Base-by-base conservation (phyloP, 2,797 vertebrate species). In the Lophotriccus pileatus region DNA sequence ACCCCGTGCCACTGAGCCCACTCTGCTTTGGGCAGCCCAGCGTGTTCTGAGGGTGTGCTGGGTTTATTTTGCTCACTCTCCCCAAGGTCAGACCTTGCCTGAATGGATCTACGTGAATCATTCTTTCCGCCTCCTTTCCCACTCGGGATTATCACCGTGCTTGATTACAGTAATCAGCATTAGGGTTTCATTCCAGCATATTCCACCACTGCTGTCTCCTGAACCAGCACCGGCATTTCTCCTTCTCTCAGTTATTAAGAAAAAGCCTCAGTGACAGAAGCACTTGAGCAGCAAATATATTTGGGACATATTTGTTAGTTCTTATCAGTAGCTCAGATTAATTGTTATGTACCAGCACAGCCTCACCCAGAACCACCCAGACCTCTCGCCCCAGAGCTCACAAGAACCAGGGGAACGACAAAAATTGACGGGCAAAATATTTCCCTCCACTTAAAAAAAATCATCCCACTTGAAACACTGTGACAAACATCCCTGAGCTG, bases 21-120 rank as follows among this genome's bases (percentile, higher is more conserved):
- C 27, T 52, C 58, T 74, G 59, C 63, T 93, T 64, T 77, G 90
- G 91, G 90, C 94, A 93, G 58, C 87, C 60, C 12, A 19, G 67
- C 37, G 36, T 44, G 70, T 89, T 95, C 70, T 6, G 43, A 70
- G 92, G 78, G 52, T 81, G 95, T 95, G 91, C 89, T 84, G 59
- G 72, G 89, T 90, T 91, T 96, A 46, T 90, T 90, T 96, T 95
- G 97, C 76, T 91, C 96, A 81, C 67, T 87, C 39, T 83, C 88
- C 96, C 94, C 90, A 89, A 90, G 96, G 94, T 95, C 97, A 97
- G 83, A 6, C 50, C 62, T 46, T 52, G 68, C 87, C 85, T 87
- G 87, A 94, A 95, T 66, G 55, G 91, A 90, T 55, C 70, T 86
- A 50, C 56, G 58, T 93, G 94, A 97, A 95, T 97, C 90, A 97